Evolutionary conservation across 1,140 invertebrate genomes (phyloP), one percentile per base, ranked within the genome.

Genomic region (Limonius californicus): DNA sequence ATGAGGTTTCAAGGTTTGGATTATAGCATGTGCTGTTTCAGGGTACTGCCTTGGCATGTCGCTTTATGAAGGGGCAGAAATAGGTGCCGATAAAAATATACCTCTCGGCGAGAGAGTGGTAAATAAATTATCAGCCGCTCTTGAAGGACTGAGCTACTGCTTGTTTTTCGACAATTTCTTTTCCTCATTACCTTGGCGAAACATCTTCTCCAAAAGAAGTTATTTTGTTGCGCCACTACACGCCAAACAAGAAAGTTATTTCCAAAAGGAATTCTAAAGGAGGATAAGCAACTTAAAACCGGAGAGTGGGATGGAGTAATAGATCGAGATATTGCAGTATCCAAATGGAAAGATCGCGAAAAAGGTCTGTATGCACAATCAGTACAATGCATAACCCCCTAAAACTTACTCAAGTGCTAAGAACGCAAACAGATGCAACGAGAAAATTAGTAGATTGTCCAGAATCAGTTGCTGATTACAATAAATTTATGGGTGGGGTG

Each of bases 401-500:
- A 2, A 47, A 70, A 68, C 8, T 16, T 57, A 66, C 63, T 64
- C 61, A 69, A 68, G 70, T 71, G 61, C 59, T 39, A 59, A 67
- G 71, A 64, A 69, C 62, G 56, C 59, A 66, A 59, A 70, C 70
- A 72, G 64, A 72, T 65, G 70, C 64, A 60, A 62, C 61, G 42
- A 72, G 64, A 54, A 59, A 67, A 59, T 9, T 59, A 11, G 68
- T 76, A 35, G 57, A 60, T 53, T 73, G 71, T 54, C 70, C 74
- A 32, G 32, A 54, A 27, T 66, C 68, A 57, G 64, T 72, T 63
- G 67, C 69, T 65, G 73, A 70, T 63, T 76, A 77, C 45, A 76
- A 75, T 61, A 64, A 60, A 12, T 68, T 72, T 61, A 76, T 74
- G 72, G 72, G 71, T 50, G 72, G 71, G 55, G 70, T 76, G 53